Conservation (phyloP, 2,888 invertebrate genomes). For the Cabera pusaria region DNA sequence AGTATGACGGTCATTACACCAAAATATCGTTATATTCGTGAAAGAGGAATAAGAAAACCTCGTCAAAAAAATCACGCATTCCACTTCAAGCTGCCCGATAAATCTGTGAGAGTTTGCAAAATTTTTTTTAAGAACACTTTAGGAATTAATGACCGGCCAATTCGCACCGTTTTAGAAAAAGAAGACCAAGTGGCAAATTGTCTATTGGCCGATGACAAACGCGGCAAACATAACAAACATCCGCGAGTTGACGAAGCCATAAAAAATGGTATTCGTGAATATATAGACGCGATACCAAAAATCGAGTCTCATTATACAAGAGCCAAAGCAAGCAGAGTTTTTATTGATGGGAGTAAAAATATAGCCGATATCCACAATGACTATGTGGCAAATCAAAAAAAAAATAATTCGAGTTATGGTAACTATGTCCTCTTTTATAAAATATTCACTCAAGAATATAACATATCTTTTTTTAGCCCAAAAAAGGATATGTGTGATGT, state of each 20-base stretch:
- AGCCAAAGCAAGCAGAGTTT: constrained; percentile 5
- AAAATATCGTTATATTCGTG: constrained; percentile 11
- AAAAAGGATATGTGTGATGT: constrained; percentile 1
- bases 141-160: too few relatives aligned
- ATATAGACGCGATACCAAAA: constrained; percentile 7
- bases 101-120: too few relatives aligned
- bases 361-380: constrained; percentile 17
- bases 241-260: constrained; percentile 4
- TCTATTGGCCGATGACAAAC: too few relatives aligned
- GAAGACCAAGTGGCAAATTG: not conserved
- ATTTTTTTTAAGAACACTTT: too few relatives aligned
- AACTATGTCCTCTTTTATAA: constrained; percentile 8
- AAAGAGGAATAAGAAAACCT: constrained; percentile 2
- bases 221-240: constrained; percentile 3
- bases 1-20: constrained; percentile 10
- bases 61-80: constrained; percentile 2
- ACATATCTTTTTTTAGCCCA: constrained; percentile 8
- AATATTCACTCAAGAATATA: constrained; percentile 20
- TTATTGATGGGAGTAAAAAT: constrained; percentile 11
- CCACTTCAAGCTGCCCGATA: constrained; percentile 1
- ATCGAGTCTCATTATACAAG: constrained; percentile 8
- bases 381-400: constrained; percentile 9
- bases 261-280: not conserved
- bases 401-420: constrained; percentile 2
- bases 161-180: not conserved